Evolutionary conservation across 2,113 vertebrate genomes (phyloP).

Genomic region (Bambusicola thoracicus): DNA sequence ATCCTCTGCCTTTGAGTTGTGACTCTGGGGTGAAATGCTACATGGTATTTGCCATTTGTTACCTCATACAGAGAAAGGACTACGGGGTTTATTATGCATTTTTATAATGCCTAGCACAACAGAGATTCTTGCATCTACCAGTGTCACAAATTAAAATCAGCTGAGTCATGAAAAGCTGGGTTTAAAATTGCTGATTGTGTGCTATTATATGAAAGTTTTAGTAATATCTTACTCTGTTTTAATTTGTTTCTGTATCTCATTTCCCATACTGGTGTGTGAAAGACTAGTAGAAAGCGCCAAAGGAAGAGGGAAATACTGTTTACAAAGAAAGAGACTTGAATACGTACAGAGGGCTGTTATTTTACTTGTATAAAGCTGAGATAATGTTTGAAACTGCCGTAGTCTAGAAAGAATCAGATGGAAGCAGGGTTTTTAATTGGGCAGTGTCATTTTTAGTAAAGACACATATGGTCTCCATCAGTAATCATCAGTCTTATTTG

Average conservation of each 20-base stretch:
- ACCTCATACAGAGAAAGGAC: background rate
- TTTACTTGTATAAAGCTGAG: background rate
- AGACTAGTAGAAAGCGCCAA: background rate
- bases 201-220: background rate
- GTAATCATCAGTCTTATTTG: slow-evolving; percentile 31
- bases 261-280: background rate
- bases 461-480: slow-evolving; percentile 10
- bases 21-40: background rate
- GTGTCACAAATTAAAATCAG: background rate
- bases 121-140: background rate
- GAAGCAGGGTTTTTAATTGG: slow-evolving; percentile 5
- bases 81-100: rapidly evolving
- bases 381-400: background rate
- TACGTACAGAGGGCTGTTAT: background rate
- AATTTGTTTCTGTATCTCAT: background rate
- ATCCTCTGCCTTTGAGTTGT: background rate
- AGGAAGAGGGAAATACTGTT: background rate
- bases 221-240: background rate
- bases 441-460: slow-evolving; percentile 21
- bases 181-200: background rate
- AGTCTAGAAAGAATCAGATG: background rate
- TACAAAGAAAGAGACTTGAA: background rate
- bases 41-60: background rate
- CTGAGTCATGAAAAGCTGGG: background rate
- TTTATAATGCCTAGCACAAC: background rate